These are phyloP conservation scores for Myrmecobius fasciatus DNA, from an alignment of 2,113 vertebrate genomes.

Conservation along the genomic window DNA sequence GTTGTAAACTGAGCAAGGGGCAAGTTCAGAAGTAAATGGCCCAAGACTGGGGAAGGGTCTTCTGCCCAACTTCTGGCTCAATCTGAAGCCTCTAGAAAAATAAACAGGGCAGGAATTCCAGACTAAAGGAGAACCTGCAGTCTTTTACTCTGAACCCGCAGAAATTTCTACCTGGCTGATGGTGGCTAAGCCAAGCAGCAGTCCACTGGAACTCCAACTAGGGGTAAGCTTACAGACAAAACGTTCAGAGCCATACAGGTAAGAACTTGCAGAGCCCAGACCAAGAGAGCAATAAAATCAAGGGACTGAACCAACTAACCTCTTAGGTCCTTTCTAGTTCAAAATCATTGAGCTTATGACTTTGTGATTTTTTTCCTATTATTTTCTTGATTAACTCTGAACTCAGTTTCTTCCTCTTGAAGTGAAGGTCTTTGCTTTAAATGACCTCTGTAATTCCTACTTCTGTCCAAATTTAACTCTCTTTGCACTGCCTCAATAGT, in stretches of 20 bases:
- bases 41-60: neutral
- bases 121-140: neutral
- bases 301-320: neutral
- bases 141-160: neutral
- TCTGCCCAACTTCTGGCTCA: neutral
- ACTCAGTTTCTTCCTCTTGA: neutral
- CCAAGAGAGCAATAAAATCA: neutral
- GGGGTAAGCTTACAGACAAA: neutral
- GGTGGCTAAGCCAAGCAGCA: neutral
- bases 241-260: neutral
- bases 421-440: neutral
- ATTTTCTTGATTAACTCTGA: neutral
- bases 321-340: neutral
- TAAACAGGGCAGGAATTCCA: neutral
- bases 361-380: neutral
- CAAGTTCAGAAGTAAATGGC: neutral
- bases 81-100: neutral
- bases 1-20: neutral
- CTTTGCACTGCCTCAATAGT: neutral
- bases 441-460: neutral
- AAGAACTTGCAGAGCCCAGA: neutral
- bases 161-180: neutral
- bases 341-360: neutral
- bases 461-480: neutral
- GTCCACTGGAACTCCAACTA: neutral